Percentiles rank a stretch among this genome's conserved stretches.
Evolutionary conservation across 2,113 vertebrate species (phyloP).

Genomic region (Cyprinodon brontotheroides): DNA sequence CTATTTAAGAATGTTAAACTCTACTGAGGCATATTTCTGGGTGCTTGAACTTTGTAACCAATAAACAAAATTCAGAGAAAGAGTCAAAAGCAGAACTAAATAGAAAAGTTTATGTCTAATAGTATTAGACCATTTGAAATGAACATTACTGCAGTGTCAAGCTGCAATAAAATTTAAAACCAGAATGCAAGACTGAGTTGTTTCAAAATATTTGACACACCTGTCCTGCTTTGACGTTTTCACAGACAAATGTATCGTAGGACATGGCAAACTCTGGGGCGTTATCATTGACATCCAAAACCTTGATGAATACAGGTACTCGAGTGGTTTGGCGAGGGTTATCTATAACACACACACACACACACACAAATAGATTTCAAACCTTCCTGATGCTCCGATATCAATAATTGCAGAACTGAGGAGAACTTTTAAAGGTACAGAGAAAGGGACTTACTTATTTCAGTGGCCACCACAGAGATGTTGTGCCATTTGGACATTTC

Average conservation of each 20-base stretch:
- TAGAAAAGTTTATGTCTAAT: too few relatives aligned
- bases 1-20: too few relatives aligned
- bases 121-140: background rate
- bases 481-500: constrained; percentile 96
- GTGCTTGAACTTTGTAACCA: too few relatives aligned
- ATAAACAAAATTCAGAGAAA: too few relatives aligned
- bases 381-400: background rate
- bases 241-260: constrained; percentile 96
- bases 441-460: constrained; percentile 84
- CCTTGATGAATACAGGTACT: constrained; percentile 92
- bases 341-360: constrained; percentile 66
- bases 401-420: background rate
- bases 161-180: background rate
- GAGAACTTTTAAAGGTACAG: background rate
- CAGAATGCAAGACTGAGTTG: background rate
- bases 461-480: constrained; percentile 91
- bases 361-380: background rate
- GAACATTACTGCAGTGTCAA: rapidly evolving
- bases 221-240: constrained; percentile 96
- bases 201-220: constrained; percentile 57
- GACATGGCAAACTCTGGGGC: constrained; percentile 95
- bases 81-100: too few relatives aligned
- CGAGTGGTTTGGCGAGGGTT: constrained; percentile 90
- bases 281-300: constrained; percentile 95
- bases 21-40: too few relatives aligned